A percentile compares a stretch with the other conserved stretches of the same genome.
Conservation (phyloP, 2,113 vertebrate species). For the Terrapene triunguis region DNA sequence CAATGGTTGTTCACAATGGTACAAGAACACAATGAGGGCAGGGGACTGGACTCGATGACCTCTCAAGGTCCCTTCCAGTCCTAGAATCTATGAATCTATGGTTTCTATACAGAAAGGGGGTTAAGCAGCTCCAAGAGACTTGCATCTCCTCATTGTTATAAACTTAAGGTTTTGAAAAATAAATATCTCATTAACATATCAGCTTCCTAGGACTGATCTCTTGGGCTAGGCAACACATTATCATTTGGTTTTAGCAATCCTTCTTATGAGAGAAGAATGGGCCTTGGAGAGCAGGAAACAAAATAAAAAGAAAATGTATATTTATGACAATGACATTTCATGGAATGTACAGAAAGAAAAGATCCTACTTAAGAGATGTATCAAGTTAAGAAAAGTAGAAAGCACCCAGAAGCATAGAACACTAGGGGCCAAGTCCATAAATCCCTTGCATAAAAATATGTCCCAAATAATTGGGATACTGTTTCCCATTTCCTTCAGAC, state of each 20-base stretch:
- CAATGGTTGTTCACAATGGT: not conserved
- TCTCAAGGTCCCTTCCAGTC: too few relatives aligned
- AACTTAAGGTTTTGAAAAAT: constrained; percentile 53
- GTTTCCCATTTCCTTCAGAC: not conserved
- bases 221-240: not conserved
- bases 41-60: too few relatives aligned
- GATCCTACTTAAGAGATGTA: not conserved
- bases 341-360: not conserved
- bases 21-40: too few relatives aligned
- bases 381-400: not conserved
- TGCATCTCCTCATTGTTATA: constrained; percentile 40
- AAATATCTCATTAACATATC: constrained; percentile 30
- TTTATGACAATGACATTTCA: constrained; percentile 8
- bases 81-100: too few relatives aligned
- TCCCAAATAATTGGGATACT: not conserved
- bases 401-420: not conserved
- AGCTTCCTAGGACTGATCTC: constrained; percentile 20
- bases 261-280: not conserved
- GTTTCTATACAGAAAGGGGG: constrained; percentile 12
- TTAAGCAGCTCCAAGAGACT: constrained; percentile 39
- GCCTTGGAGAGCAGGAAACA: not conserved
- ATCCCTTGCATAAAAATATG: not conserved
- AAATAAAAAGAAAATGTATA: not conserved
- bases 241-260: not conserved
- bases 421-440: not conserved